Percentiles rank a stretch among this genome's conserved stretches.
These are phyloP conservation scores for Solenodon paradoxus DNA, from an alignment of 2,113 vertebrate genomes.

Conservation along the genomic window DNA sequence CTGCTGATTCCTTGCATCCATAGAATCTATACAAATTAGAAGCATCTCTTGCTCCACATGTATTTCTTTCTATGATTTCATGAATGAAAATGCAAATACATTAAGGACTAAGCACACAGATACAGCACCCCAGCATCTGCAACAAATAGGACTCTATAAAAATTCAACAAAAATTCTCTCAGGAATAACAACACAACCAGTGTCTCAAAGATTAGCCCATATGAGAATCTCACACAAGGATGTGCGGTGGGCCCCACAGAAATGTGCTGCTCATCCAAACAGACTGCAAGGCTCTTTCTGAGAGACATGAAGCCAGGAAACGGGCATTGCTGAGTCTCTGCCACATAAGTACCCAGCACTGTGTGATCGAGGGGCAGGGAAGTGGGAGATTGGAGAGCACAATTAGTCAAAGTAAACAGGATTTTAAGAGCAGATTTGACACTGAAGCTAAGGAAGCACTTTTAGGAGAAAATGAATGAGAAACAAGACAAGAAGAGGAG, in stretches of 20 bases:
- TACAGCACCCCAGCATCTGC: not conserved
- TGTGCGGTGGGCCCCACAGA: not conserved
- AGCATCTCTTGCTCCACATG: not conserved
- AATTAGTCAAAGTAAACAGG: not conserved
- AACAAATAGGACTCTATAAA: not conserved
- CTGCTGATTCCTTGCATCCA: not conserved
- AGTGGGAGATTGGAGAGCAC: not conserved
- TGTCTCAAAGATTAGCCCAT: not conserved
- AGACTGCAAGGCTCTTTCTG: not conserved
- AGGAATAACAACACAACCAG: not conserved
- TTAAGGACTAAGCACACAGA: not conserved
- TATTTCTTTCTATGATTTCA: not conserved
- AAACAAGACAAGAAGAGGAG: not conserved
- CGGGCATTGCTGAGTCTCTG: not conserved
- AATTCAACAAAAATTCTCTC: not conserved
- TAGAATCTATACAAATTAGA: not conserved
- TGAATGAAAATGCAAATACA: not conserved
- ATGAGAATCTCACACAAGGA: not conserved
- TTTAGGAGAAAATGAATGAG: not conserved
- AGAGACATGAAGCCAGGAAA: not conserved
- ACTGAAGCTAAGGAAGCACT: not conserved
- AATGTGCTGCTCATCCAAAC: not conserved
- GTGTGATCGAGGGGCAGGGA: too few species aligned
- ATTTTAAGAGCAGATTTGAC: not conserved
- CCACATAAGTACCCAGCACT: not conserved